Conservation (phyloP, 2,113 vertebrate genomes). For the Sciurus niger region DNA sequence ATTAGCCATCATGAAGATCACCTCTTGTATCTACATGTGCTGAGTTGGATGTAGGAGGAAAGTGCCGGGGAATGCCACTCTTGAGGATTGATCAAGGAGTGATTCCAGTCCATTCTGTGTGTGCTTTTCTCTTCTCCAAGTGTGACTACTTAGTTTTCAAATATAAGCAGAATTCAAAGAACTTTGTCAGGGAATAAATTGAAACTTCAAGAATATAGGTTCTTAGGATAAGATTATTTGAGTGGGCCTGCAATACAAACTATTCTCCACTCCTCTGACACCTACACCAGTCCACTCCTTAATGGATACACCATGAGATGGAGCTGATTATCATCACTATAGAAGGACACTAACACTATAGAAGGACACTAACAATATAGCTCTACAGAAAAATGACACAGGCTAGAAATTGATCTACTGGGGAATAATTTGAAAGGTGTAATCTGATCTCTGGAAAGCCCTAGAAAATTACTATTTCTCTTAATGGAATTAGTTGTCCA, state of each 20-base stretch:
- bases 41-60: neutral
- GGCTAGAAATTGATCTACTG: neutral
- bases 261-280: neutral
- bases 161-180: neutral
- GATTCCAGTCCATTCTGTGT: neutral
- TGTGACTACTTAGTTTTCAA: neutral
- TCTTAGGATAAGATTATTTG: neutral
- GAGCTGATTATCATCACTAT: neutral
- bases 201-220: neutral
- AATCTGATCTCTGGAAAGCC: neutral
- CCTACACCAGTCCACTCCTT: neutral
- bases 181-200: neutral
- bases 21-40: too few relatives aligned
- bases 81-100: neutral
- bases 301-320: neutral
- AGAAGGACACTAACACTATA: too few relatives aligned
- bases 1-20: neutral
- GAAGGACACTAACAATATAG: neutral
- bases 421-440: slow-evolving; percentile 49
- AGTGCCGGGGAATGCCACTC: too few relatives aligned
- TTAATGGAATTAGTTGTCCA: slow-evolving; percentile 28
- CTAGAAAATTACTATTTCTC: neutral
- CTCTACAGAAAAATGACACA: neutral
- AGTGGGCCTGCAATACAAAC: neutral
- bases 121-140: neutral